Base-by-base conservation (phyloP, 2,888 invertebrate genomes). In the Lamellibrachia columna region DNA sequence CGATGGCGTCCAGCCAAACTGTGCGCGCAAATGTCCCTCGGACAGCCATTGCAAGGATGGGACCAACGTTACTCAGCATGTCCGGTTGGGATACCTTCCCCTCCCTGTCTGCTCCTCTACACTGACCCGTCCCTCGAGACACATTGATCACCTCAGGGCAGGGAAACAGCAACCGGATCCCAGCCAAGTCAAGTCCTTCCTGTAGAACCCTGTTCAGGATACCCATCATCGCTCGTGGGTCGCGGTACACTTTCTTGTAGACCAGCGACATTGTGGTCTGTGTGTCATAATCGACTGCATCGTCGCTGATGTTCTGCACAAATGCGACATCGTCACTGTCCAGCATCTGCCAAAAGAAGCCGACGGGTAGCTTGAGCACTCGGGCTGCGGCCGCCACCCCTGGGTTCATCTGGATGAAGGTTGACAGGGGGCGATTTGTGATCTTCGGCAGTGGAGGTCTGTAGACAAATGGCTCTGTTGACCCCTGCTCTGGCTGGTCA, bases 301-400 rank as follows among this genome's bases (percentile, higher is more conserved):
- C 92, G 90, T 95, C 95, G 91, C 93, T 93, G 9, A 94, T 91
- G 11, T 93, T 93, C 53, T 94, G 94, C 90, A 60, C 52, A 58
- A 92, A 93, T 15, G 92, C 93, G 53, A 95, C 95, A 90, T 96
- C 96, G 15, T 95, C 95, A 92, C 94, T 95, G 93, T 96, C 96
- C 2, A 96, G 94, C 0, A 96, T 96, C 93, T 96, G 95, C 95
- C 96, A 96, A 95, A 95, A 95, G 93, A 96, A 96, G 6, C 96
- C 96, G 0, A 95, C 94, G 7, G 95, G 94, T 0, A 94, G 94
- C 93, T 94, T 94, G 93, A 96, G 95, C 22, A 96, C 95, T 92
- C 95, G 95, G 8, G 93, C 93, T 3, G 95, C 95, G 8, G 95
- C 96, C 52, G 94, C 94, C 1, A 93, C 93, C 91, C 95, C 95